Evolutionary conservation across 2,113 vertebrate genomes (phyloP).

Genomic region (Mus musculus): GRCm39 chr6:56888001-56888500

Average conservation of each 20-base stretch:
- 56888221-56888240: constrained; percentile 4
- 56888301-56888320: background rate
- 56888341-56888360: background rate
- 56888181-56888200: background rate
- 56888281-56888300: background rate
- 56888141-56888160: background rate
- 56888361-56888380: constrained; percentile 2
- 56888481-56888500: too few species aligned
- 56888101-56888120: background rate
- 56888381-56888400: background rate
- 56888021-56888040: background rate
- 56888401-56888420: background rate
- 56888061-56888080: background rate
- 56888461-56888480: too few species aligned
- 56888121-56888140: background rate
- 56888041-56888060: fast-evolving
- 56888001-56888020: background rate
- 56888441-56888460: too few species aligned
- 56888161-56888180: background rate
- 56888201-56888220: background rate
- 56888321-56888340: background rate
- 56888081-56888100: too few species aligned
- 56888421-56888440: too few species aligned
- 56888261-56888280: background rate
- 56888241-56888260: background rate